phyloP scores from a whole-genome alignment of 2,888 invertebrate species.

The Drepana falcataria region DNA sequence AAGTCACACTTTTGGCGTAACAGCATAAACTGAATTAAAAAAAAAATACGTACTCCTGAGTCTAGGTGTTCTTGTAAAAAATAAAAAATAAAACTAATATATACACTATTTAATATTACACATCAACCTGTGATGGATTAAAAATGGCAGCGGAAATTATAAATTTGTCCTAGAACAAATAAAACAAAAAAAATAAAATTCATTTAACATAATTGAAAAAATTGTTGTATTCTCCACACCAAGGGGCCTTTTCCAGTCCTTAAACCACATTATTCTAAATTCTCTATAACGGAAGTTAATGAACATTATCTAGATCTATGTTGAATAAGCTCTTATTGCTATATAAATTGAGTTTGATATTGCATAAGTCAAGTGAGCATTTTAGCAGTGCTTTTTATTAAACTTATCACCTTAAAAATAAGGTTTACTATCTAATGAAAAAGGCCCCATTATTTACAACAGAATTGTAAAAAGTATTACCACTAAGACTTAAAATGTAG shows the following conservation, averaged over 20 bases:
- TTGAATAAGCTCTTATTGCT: background rate
- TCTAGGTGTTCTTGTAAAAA: constrained; percentile 8
- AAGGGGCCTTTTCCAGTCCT: constrained; percentile 1
- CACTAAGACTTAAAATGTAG: constrained; percentile 27
- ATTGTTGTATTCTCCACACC: constrained; percentile 1
- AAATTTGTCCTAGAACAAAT: constrained; percentile 24
- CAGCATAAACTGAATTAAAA: too few species aligned
- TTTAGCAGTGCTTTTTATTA: background rate
- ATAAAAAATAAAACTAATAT: constrained; percentile 15
- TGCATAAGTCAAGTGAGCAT: background rate
- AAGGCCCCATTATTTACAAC: constrained; percentile 6
- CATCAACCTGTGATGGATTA: constrained; percentile 13
- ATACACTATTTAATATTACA: constrained; percentile 26
- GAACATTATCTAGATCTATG: background rate
- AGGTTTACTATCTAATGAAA: constrained; percentile 1
- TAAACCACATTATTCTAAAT: constrained; percentile 12
- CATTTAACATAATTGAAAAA: constrained; percentile 3
- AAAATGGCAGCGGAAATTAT: constrained; percentile 14
- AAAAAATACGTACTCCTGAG: too few species aligned
- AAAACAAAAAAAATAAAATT: constrained; percentile 13
- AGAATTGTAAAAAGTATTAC: constrained; percentile 3
- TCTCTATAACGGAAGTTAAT: background rate
- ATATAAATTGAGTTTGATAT: background rate
- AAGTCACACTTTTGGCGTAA: too few species aligned
- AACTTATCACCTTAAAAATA: background rate